These are phyloP conservation scores for Scophthalmus maximus DNA, from an alignment of 2,113 vertebrate species.

Conservation along the genomic window DNA sequence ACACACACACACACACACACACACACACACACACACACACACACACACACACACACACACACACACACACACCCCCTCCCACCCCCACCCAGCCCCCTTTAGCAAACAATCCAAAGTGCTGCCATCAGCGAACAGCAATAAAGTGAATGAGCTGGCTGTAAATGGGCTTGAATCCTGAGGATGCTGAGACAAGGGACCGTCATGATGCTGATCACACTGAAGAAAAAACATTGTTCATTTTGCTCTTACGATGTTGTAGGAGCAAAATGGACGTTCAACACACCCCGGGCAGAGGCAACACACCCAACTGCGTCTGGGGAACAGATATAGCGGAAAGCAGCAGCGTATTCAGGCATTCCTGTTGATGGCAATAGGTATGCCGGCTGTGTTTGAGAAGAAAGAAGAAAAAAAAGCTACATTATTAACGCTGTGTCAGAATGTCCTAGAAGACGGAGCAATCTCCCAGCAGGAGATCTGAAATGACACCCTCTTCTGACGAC, in stretches of 20 bases:
- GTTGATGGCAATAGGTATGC: slow-evolving; percentile 52
- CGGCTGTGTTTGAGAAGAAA: slow-evolving; percentile 48
- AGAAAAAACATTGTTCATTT: no score
- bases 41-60: neutral
- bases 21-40: slow-evolving; percentile 1
- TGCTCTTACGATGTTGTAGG: slow-evolving; percentile 24
- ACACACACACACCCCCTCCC: neutral
- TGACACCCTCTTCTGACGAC: slow-evolving; percentile 53
- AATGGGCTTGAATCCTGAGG: slow-evolving; percentile 55
- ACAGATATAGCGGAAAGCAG: slow-evolving; percentile 15
- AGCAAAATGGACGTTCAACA: slow-evolving; percentile 42
- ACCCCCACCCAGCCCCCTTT: slow-evolving; percentile 21
- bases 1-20: neutral
- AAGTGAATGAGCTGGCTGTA: slow-evolving; percentile 65
- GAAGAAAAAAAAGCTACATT: slow-evolving; percentile 40
- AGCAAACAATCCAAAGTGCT: slow-evolving; percentile 74
- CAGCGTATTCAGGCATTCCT: slow-evolving; percentile 50
- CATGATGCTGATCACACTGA: slow-evolving; percentile 60
- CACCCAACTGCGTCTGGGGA: neutral
- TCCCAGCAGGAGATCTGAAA: slow-evolving; percentile 67
- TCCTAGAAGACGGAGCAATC: slow-evolving; percentile 58
- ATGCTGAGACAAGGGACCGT: slow-evolving; percentile 66
- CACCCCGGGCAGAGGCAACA: slow-evolving; percentile 10
- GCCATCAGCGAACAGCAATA: slow-evolving; percentile 73
- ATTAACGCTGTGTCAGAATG: slow-evolving; percentile 62